Evolutionary conservation across 2,113 vertebrate species (phyloP).

Genomic region (Sebastes fasciatus): DNA sequence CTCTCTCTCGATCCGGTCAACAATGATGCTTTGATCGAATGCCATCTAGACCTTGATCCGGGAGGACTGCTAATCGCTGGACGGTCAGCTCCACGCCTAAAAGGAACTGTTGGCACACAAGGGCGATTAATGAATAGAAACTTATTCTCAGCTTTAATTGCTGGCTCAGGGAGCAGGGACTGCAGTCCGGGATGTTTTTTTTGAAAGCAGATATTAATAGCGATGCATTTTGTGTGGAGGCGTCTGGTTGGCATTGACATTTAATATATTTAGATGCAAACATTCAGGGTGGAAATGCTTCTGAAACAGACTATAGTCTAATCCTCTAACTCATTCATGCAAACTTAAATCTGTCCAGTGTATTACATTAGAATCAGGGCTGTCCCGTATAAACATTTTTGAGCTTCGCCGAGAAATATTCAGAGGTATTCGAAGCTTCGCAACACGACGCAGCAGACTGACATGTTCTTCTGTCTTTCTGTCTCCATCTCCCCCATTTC

Average conservation of each 20-base stretch:
- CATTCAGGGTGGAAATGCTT: background rate
- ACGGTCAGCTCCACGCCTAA: conserved; percentile 27
- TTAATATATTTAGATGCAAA: background rate
- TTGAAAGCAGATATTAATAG: background rate
- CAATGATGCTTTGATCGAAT: conserved; percentile 66
- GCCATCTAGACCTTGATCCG: conserved; percentile 46
- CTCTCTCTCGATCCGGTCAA: conserved; percentile 20
- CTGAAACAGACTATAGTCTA: background rate
- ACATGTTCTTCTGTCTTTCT: no score
- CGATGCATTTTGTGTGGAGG: background rate
- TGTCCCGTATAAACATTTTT: no score
- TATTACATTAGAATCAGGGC: background rate
- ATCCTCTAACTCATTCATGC: background rate
- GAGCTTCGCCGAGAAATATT: no score
- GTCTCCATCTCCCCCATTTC: no score
- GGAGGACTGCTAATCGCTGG: conserved; percentile 37
- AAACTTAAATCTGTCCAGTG: background rate
- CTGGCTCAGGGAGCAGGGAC: background rate
- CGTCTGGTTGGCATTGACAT: background rate
- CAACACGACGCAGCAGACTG: no score
- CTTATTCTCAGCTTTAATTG: conserved; percentile 10
- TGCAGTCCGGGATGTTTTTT: background rate
- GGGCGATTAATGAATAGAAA: conserved; percentile 19
- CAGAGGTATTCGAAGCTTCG: no score
- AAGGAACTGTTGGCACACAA: conserved; percentile 15